Evolutionary conservation across 2,113 vertebrate genomes (phyloP).

Genomic region (Barbus barbus): DNA sequence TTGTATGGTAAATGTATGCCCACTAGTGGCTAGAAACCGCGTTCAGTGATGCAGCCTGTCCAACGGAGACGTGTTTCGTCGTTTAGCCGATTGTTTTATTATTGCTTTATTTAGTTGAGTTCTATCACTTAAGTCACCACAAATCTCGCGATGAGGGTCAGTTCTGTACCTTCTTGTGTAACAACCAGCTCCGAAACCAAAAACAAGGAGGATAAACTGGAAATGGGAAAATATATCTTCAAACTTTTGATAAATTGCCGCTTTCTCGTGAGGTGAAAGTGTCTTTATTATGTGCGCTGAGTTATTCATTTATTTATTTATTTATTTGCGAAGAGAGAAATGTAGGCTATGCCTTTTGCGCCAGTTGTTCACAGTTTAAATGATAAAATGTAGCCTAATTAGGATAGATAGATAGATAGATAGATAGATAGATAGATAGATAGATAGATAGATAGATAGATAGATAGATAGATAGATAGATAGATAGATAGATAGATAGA

Average conservation of each 20-base stretch:
- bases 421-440: too few relatives aligned
- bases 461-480: too few relatives aligned
- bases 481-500: too few relatives aligned
- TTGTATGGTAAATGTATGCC: constrained; percentile 10
- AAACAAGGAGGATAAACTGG: neutral
- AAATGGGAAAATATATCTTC: too few relatives aligned
- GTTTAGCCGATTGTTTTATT: too few relatives aligned
- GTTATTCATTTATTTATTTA: neutral
- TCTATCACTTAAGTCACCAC: too few relatives aligned
- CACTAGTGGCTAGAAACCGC: neutral
- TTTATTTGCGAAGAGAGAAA: too few relatives aligned
- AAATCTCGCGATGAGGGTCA: neutral
- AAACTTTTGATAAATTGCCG: neutral
- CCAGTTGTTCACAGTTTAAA: neutral
- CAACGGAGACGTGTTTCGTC: neutral
- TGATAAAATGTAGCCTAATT: too few relatives aligned
- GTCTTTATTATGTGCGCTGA: neutral
- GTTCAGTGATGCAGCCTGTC: neutral
- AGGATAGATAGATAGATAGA: too few relatives aligned
- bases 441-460: too few relatives aligned
- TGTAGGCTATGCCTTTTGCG: too few relatives aligned
- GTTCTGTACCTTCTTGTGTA: neutral
- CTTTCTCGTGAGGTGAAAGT: neutral
- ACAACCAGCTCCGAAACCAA: neutral
- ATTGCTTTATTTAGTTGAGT: neutral